Evolutionary conservation across 2,888 invertebrate species (phyloP), one percentile per base, ranked within the genome.

Genomic region (Clanis bilineata): DNA sequence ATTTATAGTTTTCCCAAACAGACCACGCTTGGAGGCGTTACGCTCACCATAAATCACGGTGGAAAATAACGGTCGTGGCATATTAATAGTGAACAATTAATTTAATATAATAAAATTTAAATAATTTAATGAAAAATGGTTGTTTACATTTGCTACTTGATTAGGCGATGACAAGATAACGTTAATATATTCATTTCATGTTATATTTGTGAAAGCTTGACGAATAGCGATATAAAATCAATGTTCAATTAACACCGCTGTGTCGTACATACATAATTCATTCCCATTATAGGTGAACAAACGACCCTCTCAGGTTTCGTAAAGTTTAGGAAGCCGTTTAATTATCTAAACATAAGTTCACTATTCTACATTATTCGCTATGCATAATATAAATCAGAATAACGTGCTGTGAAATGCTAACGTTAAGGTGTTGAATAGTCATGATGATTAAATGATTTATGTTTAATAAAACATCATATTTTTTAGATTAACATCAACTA

Each of bases 21-120:
- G 58, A 67, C 59, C 57, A 62, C 57, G 58, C 55, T 67, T 57
- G 56, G 57, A 57, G 36, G 57, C 36, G 57, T 36, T 51, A 28
- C 18, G 47, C 39, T 23, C 38, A 39, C 58, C 47, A 51, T 58
- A 58, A 43, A 47, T 56, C 18, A 41, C n/a, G 56, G n/a, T 55
- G 38, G 45, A 59, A 63, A 56, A 63, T 62, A 63, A 61, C 57
- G 58, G 41, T 54, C 36, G 56, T 67, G 58, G 68, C 70, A 67
- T 73, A 72, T 73, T 76, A 76, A 78, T 74, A 61, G 65, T 63
- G 28, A 59, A 64, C 65, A 71, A 76, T 72, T 73, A 70, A 69
- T 69, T 45, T 62, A 60, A 54, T 18, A 60, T 59, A 67, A 67
- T 67, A 62, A 60, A 62, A 57, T 60, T 65, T 62, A 25, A 44